phyloP scores from a whole-genome alignment of 2,113 vertebrate species.

The Elaphurus davidianus region DNA sequence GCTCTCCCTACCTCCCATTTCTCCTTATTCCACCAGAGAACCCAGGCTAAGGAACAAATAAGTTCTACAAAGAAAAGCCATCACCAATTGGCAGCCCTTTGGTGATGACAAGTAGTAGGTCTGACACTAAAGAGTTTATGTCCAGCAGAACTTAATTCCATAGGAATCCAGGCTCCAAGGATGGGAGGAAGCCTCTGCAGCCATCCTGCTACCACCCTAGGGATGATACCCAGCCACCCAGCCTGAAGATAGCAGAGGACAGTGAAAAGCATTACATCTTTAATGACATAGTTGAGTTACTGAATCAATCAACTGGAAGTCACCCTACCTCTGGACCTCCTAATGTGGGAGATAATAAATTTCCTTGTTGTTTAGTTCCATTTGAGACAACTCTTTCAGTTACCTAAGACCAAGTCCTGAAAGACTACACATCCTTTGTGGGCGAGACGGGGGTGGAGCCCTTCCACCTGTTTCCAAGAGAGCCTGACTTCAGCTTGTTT shows the following conservation, averaged over 20 bases:
- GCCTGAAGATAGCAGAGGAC: neutral
- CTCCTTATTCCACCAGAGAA: neutral
- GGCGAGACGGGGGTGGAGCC: neutral
- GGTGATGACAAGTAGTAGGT: neutral
- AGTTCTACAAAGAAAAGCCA: neutral
- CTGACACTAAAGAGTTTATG: slow-evolving; percentile 54
- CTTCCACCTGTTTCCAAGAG: neutral
- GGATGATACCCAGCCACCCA: neutral
- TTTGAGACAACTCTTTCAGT: neutral
- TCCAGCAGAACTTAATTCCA: slow-evolving; percentile 84
- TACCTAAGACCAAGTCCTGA: neutral
- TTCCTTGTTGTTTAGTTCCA: neutral
- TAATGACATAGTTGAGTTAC: neutral
- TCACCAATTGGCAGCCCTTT: neutral
- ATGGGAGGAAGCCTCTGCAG: slow-evolving; percentile 55
- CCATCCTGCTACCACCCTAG: neutral
- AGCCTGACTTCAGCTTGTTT: neutral
- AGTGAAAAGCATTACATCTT: neutral
- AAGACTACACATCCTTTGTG: neutral
- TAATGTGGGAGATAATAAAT: neutral
- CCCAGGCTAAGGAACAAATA: neutral
- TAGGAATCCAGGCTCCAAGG: slow-evolving; percentile 85
- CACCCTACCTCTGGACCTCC: neutral
- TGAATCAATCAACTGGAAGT: neutral
- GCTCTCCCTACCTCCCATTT: neutral